A percentile compares a stretch with the other conserved stretches of the same genome.
These are phyloP conservation scores for Eupithecia abbreviata DNA, from an alignment of 2,888 invertebrate species.

Conservation along the genomic window DNA sequence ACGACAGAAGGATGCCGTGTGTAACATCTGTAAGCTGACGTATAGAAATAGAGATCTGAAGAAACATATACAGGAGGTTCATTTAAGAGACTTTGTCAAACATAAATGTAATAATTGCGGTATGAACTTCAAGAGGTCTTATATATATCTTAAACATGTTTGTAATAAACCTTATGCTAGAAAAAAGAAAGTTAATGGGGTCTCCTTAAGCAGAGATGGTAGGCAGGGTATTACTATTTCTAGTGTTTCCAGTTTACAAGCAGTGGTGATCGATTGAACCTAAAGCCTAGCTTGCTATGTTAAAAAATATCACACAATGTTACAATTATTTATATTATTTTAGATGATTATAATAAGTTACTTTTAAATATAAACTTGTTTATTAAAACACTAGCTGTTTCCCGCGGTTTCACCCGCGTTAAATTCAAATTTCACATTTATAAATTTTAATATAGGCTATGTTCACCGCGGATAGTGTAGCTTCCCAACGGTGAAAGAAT, in stretches of 20 bases:
- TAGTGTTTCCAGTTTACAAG: constrained; percentile 20
- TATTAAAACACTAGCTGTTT: too few species aligned
- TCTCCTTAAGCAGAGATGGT: not conserved
- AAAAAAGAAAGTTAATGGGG: not conserved
- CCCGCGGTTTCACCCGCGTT: too few species aligned
- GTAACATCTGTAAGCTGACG: constrained; percentile 38
- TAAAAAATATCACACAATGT: too few species aligned
- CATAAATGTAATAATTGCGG: constrained; percentile 48
- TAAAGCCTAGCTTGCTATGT: not conserved
- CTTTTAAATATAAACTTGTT: too few species aligned
- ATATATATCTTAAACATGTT: constrained; percentile 44
- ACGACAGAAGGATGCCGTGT: constrained; percentile 9
- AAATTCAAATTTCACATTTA: too few species aligned
- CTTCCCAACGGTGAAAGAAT: too few species aligned
- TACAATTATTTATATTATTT: too few species aligned
- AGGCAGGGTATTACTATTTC: constrained; percentile 26
- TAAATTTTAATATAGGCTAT: too few species aligned
- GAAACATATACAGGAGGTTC: constrained; percentile 45
- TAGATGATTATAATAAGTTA: too few species aligned
- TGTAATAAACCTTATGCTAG: constrained; percentile 25
- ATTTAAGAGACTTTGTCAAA: constrained; percentile 39
- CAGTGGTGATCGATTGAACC: not conserved
- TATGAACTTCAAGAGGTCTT: constrained; percentile 43
- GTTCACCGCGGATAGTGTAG: too few species aligned
- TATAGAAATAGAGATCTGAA: constrained; percentile 33